A percentile compares a stretch with the other conserved stretches of the same genome.
phyloP scores from a whole-genome alignment of 2,113 vertebrate species.

The Rhynchomys soricoides region DNA sequence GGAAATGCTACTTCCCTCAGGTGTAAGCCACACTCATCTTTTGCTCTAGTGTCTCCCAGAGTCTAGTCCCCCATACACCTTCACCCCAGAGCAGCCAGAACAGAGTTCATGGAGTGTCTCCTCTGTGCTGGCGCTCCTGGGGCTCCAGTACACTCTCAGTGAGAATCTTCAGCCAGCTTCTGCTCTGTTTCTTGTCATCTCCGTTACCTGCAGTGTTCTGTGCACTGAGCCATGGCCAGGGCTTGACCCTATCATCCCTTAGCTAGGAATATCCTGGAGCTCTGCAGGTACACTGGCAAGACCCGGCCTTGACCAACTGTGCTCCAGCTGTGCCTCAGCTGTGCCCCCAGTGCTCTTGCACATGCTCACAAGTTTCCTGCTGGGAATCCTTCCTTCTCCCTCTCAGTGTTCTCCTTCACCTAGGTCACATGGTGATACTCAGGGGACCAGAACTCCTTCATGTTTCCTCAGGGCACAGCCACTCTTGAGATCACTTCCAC shows the following conservation, averaged over 20 bases:
- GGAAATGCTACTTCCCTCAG: neutral
- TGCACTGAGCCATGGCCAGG: neutral
- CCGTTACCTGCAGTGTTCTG: neutral
- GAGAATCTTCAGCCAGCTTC: accelerated
- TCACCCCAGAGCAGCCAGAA: neutral
- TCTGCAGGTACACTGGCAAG: neutral
- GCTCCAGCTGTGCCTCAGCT: neutral
- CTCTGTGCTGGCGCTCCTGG: neutral
- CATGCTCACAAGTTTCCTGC: neutral
- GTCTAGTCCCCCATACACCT: too few species aligned
- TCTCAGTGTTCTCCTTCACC: neutral
- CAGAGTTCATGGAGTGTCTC: accelerated
- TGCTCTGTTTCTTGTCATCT: neutral
- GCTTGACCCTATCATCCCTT: neutral
- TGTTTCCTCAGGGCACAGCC: neutral
- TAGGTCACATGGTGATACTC: neutral
- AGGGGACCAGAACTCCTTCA: neutral
- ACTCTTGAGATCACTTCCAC: accelerated
- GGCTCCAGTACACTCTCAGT: neutral
- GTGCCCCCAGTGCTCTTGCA: neutral
- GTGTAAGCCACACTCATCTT: neutral
- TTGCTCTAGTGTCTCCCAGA: neutral
- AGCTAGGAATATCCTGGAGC: too few species aligned
- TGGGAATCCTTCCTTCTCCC: neutral
- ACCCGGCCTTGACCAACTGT: neutral